Conservation (phyloP, 2,888 invertebrate species). For the Ormia ochracea region DNA sequence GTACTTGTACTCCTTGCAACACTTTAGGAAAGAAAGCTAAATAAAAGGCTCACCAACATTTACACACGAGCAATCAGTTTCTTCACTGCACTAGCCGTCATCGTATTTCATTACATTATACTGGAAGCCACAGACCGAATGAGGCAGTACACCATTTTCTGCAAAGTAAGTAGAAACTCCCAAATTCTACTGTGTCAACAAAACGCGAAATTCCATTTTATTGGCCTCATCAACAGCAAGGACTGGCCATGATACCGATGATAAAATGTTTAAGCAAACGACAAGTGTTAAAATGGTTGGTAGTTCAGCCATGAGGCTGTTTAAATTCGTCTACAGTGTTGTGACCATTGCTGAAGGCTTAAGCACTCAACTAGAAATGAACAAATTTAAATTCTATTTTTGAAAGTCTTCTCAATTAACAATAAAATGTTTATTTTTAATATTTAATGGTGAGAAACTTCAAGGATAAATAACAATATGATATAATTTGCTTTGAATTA, state of each 20-base stretch:
- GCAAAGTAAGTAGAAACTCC: conserved; percentile 8
- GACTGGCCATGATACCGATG: neutral
- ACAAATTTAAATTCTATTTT: conserved; percentile 13
- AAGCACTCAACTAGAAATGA: neutral
- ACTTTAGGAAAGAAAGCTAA: neutral
- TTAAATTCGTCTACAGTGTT: neutral
- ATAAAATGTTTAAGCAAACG: conserved; percentile 8
- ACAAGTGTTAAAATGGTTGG: conserved; percentile 1
- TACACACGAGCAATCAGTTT: neutral
- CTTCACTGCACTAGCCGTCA: neutral
- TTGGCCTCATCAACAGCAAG: neutral
- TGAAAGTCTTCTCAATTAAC: too few species aligned
- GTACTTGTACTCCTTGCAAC: neutral
- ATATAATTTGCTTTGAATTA: too few species aligned
- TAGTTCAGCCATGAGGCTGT: neutral
- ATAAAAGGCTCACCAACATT: neutral
- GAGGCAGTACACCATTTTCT: conserved; percentile 16
- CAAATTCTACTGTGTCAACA: conserved; percentile 30
- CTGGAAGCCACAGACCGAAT: conserved; percentile 14
- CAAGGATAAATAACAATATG: too few species aligned
- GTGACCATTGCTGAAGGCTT: conserved; percentile 1
- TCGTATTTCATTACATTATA: conserved; percentile 17
- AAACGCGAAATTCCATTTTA: conserved; percentile 32
- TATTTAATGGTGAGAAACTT: too few species aligned
- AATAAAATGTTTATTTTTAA: too few species aligned